Evolutionary conservation across 2,113 vertebrate genomes (phyloP).

Genomic region (Cichladusa arquata): DNA sequence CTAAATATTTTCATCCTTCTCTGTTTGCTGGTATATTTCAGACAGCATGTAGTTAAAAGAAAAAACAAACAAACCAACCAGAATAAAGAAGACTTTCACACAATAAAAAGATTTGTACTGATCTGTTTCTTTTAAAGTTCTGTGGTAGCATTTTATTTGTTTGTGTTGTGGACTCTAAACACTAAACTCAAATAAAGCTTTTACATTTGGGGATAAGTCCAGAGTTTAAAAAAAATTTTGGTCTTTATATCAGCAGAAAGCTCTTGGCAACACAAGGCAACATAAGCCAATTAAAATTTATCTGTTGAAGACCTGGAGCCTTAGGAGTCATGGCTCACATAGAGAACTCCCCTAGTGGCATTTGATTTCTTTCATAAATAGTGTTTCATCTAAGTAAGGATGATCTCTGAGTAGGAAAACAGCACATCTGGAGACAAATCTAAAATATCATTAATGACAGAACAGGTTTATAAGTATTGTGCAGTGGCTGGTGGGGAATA

Average conservation of each 20-base stretch:
- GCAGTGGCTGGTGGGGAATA: not conserved
- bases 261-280: not conserved
- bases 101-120: not conserved
- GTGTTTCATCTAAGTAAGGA: not conserved
- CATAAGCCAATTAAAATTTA: conserved; percentile 47
- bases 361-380: not conserved
- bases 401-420: not conserved
- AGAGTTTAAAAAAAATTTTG: not conserved
- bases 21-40: not conserved
- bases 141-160: not conserved
- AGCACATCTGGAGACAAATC: not conserved
- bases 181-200: not conserved
- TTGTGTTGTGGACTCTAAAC: not conserved
- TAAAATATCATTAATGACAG: not conserved
- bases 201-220: conserved; percentile 26
- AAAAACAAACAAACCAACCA: not conserved
- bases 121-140: not conserved
- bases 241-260: conserved; percentile 28
- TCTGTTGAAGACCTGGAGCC: not conserved
- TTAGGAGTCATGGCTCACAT: not conserved
- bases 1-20: not conserved
- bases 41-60: not conserved
- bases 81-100: not conserved
- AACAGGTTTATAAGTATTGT: not conserved
- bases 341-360: not conserved